Percentiles rank a stretch among this genome's conserved stretches.
phyloP scores from a whole-genome alignment of 2,113 vertebrate genomes.

The Amphiprion ocellaris region DNA sequence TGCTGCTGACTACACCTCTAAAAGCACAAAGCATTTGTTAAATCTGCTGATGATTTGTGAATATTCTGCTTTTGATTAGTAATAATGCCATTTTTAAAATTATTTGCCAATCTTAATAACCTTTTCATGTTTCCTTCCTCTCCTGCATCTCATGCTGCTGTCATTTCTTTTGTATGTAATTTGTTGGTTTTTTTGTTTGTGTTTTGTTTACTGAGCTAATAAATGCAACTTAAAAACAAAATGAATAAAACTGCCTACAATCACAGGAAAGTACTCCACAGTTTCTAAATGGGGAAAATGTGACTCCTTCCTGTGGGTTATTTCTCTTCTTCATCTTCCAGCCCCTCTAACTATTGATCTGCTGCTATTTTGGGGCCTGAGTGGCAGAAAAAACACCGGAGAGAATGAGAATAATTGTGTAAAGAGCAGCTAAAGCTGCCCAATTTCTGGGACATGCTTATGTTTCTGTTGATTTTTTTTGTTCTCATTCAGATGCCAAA shows the following conservation, averaged over 20 bases:
- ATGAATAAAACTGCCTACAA: neutral
- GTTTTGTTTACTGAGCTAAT: no score
- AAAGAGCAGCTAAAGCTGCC: no score
- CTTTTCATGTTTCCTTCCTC: no score
- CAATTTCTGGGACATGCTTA: no score
- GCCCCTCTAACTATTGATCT: slow-evolving; percentile 49
- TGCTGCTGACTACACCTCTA: neutral
- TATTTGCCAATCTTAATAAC: no score
- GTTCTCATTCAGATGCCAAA: no score
- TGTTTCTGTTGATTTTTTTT: neutral
- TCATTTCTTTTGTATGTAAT: no score
- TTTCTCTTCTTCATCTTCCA: slow-evolving; percentile 30
- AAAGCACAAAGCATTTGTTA: neutral
- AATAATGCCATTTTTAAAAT: no score
- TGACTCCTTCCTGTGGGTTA: slow-evolving; percentile 21
- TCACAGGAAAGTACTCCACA: slow-evolving; percentile 6
- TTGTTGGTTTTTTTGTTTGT: no score
- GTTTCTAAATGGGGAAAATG: slow-evolving; percentile 27
- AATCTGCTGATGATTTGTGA: neutral
- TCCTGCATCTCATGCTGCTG: neutral
- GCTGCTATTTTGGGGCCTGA: slow-evolving; percentile 43
- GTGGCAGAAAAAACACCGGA: slow-evolving; percentile 1
- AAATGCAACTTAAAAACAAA: no score
- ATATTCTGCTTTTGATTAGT: no score
- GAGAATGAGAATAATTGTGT: neutral